A percentile compares a stretch with the other conserved stretches of the same genome.
phyloP scores from a whole-genome alignment of 1,140 invertebrate species.

The Drosophila parvula region DNA sequence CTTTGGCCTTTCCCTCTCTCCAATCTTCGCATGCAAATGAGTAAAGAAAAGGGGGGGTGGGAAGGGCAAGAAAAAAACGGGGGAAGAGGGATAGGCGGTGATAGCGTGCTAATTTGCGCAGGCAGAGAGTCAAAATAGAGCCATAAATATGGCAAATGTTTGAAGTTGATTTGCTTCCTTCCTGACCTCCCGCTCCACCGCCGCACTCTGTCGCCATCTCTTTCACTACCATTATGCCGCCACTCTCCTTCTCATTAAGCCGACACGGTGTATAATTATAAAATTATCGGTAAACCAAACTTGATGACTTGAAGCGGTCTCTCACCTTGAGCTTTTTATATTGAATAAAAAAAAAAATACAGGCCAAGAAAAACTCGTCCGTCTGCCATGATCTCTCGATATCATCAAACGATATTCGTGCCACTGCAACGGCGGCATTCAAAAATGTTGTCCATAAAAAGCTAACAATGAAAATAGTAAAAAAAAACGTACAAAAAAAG shows the following conservation, averaged over 20 bases:
- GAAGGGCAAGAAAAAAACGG: background rate
- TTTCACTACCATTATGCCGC: slow-evolving; percentile 7
- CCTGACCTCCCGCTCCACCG: background rate
- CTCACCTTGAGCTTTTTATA: slow-evolving; percentile 74
- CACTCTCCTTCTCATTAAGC: slow-evolving; percentile 49
- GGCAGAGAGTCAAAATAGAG: slow-evolving; percentile 62
- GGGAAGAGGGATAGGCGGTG: slow-evolving; percentile 46
- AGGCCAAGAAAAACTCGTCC: slow-evolving; percentile 40
- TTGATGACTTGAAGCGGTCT: slow-evolving; percentile 67
- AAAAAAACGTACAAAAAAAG: slow-evolving; percentile 25
- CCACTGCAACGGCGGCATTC: slow-evolving; percentile 43
- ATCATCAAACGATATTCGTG: slow-evolving; percentile 58
- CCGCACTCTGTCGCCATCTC: slow-evolving; percentile 6
- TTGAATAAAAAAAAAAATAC: slow-evolving; percentile 35
- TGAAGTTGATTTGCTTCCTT: slow-evolving; percentile 43
- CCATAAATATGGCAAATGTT: slow-evolving; percentile 65
- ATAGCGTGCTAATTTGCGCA: slow-evolving; percentile 75
- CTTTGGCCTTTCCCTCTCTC: background rate
- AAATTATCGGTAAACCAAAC: slow-evolving; percentile 68
- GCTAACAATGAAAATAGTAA: slow-evolving; percentile 23
- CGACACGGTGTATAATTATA: slow-evolving; percentile 61
- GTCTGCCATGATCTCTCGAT: slow-evolving; percentile 39
- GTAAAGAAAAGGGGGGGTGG: background rate
- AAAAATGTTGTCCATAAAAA: slow-evolving; percentile 18
- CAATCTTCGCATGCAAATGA: slow-evolving; percentile 7